Base-by-base conservation (phyloP, 1,140 invertebrate species). In the Thrips palmi region DNA sequence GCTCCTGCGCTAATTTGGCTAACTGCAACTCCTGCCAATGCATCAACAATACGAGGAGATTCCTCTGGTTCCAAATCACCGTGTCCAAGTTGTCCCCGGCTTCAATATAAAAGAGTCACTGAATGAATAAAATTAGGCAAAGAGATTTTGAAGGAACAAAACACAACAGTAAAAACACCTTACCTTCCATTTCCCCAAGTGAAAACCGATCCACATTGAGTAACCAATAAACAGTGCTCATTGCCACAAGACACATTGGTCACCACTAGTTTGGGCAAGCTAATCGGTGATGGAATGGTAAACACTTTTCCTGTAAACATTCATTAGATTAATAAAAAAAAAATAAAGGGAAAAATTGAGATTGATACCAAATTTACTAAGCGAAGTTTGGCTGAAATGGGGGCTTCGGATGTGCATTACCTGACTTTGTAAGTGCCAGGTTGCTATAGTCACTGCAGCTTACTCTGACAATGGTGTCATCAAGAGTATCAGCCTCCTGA, bases 51-150 rank as follows among this genome's bases (percentile, higher is more conserved):
- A 42, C 53, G 59, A 0, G 80, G 81, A 39, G 52, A 47, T 15
- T 70, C 64, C 38, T 69, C 58, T 44, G 67, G 64, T 30, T 71
- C 66, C 5, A 84, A 55, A 47, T 66, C 63, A 12, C 71, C 72
- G 56, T 79, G 73, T 2, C 87, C 87, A 27, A 92, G 55, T 59
- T 93, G 85, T 21, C 86, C 78, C 40, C 82, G 71, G 45, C 83
- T 88, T 11, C 11, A 29, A 34, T 43, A 15, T 39, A 35, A 35
- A 38, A 33, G 37, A 33, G 19, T 12, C 2, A 38, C 37, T 15
- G 8, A 25, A 42, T 25, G 34, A 48, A 48, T 30, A 36, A 39
- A 22, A 29, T 20, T 20, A 29, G 38, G 5, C 12, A 38, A 39
- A 35, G 33, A 37, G 41, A 32, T 43, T 39, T 35, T 25, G 11